Evolutionary conservation across 2,888 invertebrate species (phyloP).

Genomic region (Alsophila aescularia): DNA sequence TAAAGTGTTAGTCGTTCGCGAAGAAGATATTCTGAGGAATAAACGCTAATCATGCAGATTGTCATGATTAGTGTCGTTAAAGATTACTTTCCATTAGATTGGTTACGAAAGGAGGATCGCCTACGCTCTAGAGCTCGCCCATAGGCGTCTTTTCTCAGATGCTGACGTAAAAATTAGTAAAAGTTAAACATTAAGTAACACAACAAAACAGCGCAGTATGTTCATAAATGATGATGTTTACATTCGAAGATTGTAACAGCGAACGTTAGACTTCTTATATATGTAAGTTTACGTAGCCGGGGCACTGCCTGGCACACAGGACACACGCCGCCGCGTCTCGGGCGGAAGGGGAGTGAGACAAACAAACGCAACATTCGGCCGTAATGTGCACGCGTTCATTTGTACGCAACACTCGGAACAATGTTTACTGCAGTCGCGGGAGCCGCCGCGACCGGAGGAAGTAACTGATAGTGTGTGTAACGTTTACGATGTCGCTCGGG

Average conservation of each 20-base stretch:
- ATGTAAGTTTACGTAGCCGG: constrained; percentile 11
- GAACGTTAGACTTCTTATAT: constrained; percentile 5
- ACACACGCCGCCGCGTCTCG: not conserved
- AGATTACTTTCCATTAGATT: too few relatives aligned
- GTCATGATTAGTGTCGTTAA: too few relatives aligned
- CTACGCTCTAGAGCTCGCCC: too few relatives aligned
- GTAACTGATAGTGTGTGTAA: too few relatives aligned
- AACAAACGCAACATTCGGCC: constrained; percentile 6
- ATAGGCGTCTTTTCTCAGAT: too few relatives aligned
- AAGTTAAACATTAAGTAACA: not conserved
- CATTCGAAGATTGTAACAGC: not conserved
- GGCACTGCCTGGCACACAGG: not conserved
- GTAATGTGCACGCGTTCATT: not conserved
- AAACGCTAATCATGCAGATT: too few relatives aligned
- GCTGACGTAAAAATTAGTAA: not conserved
- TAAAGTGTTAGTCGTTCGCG: too few relatives aligned
- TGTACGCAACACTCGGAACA: not conserved
- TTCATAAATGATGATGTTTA: not conserved
- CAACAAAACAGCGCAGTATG: not conserved
- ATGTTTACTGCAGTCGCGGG: not conserved
- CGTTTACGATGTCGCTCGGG: not conserved
- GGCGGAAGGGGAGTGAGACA: constrained; percentile 11
- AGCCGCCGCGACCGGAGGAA: not conserved
- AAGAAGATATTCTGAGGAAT: too few relatives aligned
- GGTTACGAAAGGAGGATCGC: too few relatives aligned